phyloP scores from a whole-genome alignment of 2,888 invertebrate genomes.

The Gastracanthus pulcherrimus region DNA sequence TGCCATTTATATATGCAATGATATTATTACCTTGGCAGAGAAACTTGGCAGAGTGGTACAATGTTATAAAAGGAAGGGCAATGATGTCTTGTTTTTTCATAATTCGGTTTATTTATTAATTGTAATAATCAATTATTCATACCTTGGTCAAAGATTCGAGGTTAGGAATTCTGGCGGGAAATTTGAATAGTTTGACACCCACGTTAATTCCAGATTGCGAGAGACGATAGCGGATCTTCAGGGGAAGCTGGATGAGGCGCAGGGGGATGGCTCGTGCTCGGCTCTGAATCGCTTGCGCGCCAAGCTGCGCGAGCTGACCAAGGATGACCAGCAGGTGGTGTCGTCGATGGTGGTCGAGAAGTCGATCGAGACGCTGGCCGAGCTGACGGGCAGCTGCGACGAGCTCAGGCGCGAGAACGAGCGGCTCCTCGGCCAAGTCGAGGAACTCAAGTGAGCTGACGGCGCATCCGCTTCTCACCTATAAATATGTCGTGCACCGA shows the following conservation, averaged over 20 bases:
- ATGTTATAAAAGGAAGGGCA: too few relatives aligned
- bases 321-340: conserved; percentile 64
- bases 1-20: too few relatives aligned
- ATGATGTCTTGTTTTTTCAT: too few relatives aligned
- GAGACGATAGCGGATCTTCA: conserved; percentile 65
- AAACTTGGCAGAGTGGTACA: too few relatives aligned
- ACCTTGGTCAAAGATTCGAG: too few relatives aligned
- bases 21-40: too few relatives aligned
- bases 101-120: too few relatives aligned
- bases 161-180: too few relatives aligned
- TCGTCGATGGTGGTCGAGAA: conserved; percentile 64
- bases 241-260: conserved; percentile 65
- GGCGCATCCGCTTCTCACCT: too few relatives aligned
- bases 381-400: conserved; percentile 66
- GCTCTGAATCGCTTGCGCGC: conserved; percentile 70
- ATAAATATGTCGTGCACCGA: too few relatives aligned
- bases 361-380: conserved; percentile 68
- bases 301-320: conserved; percentile 69
- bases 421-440: conserved; percentile 59
- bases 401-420: conserved; percentile 66
- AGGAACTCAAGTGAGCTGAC: conserved; percentile 56
- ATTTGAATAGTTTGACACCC: too few relatives aligned
- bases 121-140: too few relatives aligned
- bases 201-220: conserved; percentile 67
- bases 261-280: conserved; percentile 69